phyloP scores from a whole-genome alignment of 2,113 vertebrate genomes.

The Steatornis caripensis region DNA sequence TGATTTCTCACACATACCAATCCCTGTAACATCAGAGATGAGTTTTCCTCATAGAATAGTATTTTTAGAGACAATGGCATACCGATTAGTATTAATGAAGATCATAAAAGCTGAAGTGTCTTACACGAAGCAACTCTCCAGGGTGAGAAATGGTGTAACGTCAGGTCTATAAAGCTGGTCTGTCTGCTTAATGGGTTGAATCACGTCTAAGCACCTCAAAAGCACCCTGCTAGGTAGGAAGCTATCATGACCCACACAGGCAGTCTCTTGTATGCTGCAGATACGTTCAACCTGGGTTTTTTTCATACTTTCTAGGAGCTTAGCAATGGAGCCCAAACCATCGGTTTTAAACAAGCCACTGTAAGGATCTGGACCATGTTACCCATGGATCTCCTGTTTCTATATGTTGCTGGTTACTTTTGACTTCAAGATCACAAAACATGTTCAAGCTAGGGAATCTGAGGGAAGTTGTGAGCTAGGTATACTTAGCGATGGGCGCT shows the following conservation, averaged over 20 bases:
- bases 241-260: neutral
- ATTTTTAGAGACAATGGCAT: neutral
- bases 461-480: neutral
- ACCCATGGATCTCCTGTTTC: neutral
- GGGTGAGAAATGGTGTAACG: neutral
- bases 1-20: neutral
- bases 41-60: neutral
- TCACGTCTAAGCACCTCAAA: neutral
- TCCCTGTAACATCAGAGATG: neutral
- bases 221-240: neutral
- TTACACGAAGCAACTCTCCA: neutral
- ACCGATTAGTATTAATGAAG: slow-evolving; percentile 18
- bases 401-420: neutral
- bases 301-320: neutral
- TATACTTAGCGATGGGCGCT: neutral
- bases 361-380: neutral
- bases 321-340: neutral
- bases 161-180: neutral
- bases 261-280: neutral
- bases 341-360: neutral
- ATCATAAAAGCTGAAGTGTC: neutral
- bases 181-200: neutral
- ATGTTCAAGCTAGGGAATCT: neutral
- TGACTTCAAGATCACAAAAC: neutral
- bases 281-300: neutral